Conservation (phyloP, 2,797 vertebrate genomes). For the Chaetophractus vellerosus region DNA sequence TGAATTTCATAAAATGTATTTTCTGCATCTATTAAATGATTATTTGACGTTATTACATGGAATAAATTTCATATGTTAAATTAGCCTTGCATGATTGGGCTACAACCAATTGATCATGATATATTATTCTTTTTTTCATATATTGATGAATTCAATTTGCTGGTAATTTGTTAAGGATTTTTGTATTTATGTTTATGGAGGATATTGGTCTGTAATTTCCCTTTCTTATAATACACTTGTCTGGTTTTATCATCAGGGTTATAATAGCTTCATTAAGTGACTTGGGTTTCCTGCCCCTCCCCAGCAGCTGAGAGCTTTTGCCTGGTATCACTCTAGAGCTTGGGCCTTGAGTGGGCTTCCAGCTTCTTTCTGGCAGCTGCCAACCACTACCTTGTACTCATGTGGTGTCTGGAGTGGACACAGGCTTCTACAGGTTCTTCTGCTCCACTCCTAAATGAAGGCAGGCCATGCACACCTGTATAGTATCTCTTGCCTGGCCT, state of each 20-base stretch:
- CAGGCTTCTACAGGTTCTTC: too few relatives aligned
- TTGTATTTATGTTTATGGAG: too few relatives aligned
- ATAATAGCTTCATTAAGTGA: not conserved
- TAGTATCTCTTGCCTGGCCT: not conserved
- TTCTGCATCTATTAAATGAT: not conserved
- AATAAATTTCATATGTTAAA: slow-evolving; percentile 9
- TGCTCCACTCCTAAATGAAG: not conserved
- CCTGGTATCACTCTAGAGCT: not conserved
- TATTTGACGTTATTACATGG: slow-evolving; percentile 36
- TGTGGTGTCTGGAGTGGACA: not conserved
- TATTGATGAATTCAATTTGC: too few relatives aligned
- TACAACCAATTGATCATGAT: not conserved
- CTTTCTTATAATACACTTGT: not conserved
- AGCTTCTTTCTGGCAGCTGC: not conserved
- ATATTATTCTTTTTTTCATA: slow-evolving; percentile 14
- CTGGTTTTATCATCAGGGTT: not conserved
- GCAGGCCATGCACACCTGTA: not conserved
- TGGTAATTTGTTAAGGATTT: too few relatives aligned
- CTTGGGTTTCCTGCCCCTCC: not conserved
- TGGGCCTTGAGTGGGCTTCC: not conserved
- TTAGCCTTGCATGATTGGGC: not conserved
- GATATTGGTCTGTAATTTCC: too few relatives aligned
- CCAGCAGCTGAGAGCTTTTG: not conserved
- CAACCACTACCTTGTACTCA: not conserved
- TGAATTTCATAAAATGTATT: slow-evolving; percentile 12